phyloP scores from a whole-genome alignment of 2,797 vertebrate genomes.

The Halcyon smyrnensis region DNA sequence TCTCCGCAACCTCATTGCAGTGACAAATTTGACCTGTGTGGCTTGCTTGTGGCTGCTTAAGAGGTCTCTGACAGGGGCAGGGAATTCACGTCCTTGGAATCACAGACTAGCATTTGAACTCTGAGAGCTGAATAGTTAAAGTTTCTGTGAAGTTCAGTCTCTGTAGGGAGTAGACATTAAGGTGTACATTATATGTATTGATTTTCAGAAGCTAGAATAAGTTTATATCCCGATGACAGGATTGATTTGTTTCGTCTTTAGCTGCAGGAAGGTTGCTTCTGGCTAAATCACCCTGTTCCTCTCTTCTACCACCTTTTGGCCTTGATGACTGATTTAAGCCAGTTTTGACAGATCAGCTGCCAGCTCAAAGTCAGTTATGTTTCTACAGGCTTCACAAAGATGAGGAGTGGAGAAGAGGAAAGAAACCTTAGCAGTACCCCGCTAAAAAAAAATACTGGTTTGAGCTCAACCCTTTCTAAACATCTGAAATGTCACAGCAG shows the following conservation, averaged over 20 bases:
- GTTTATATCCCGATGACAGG: not conserved
- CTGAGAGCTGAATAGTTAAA: not conserved
- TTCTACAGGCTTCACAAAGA: not conserved
- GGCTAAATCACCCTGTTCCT: not conserved
- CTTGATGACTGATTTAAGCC: not conserved
- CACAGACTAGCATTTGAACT: not conserved
- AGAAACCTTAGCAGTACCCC: not conserved
- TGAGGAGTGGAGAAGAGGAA: not conserved
- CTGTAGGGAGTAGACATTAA: not conserved
- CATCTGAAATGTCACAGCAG: not conserved
- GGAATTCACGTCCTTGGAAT: not conserved
- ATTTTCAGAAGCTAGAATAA: constrained; percentile 9
- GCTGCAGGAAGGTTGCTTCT: not conserved
- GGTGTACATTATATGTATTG: not conserved
- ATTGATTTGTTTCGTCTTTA: not conserved
- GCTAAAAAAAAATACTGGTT: not conserved
- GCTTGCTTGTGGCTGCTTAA: not conserved
- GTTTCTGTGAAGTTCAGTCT: not conserved
- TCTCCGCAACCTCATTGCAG: not conserved
- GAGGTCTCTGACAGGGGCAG: not conserved
- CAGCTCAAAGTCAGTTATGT: not conserved
- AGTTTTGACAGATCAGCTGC: not conserved
- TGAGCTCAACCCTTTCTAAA: not conserved
- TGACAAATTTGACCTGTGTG: not conserved
- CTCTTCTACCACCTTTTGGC: not conserved